phyloP scores from a whole-genome alignment of 2,888 invertebrate genomes.

The Caenorhabditis sinica region DNA sequence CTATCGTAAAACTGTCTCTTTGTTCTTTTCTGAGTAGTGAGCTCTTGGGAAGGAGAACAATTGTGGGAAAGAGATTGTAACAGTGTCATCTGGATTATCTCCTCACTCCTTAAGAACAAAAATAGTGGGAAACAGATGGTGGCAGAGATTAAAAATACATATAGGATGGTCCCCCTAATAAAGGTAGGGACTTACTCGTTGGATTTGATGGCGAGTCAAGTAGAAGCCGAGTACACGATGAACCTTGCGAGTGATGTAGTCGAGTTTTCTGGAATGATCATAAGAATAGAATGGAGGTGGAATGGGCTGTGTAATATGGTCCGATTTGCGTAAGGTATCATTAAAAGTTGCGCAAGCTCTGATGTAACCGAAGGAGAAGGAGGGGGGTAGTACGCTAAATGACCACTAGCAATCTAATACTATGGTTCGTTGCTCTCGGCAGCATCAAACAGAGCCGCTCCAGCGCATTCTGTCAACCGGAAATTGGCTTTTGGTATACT shows the following conservation, averaged over 20 bases:
- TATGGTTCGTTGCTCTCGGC: constrained; percentile 1
- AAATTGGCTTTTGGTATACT: not conserved
- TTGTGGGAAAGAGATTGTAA: not conserved
- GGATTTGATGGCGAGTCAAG: constrained; percentile 59
- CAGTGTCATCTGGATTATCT: constrained; percentile 15
- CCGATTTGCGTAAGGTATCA: not conserved
- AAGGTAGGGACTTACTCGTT: constrained; percentile 43
- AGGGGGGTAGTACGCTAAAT: not conserved
- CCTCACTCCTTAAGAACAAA: not conserved
- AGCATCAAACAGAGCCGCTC: not conserved
- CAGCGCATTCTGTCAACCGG: not conserved
- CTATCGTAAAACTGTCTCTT: constrained; percentile 52
- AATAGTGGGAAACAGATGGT: not conserved
- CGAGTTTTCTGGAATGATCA: constrained; percentile 54
- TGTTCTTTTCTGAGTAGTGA: constrained; percentile 30
- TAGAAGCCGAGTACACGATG: constrained; percentile 61
- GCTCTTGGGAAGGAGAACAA: constrained; percentile 17
- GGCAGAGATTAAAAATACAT: not conserved
- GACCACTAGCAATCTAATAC: constrained; percentile 4
- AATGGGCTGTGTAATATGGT: not conserved
- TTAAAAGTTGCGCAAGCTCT: constrained; percentile 3
- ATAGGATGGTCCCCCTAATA: not conserved
- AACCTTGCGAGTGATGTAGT: constrained; percentile 57
- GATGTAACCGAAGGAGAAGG: not conserved
- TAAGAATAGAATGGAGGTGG: not conserved